Base-by-base conservation (phyloP, 2,888 invertebrate species). In the Corbicula japonica region DNA sequence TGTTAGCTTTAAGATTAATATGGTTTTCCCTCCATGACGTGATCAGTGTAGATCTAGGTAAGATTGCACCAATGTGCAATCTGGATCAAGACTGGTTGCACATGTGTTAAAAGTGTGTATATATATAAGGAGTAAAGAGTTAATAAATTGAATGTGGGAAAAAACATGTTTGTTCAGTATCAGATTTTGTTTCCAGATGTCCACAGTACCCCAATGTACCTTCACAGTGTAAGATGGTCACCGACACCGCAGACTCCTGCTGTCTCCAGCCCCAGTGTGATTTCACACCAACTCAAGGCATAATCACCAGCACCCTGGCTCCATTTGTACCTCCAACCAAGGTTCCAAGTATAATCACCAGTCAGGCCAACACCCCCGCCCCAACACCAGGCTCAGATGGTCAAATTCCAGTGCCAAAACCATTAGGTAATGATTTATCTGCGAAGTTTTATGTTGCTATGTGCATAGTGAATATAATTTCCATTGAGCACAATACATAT, bases 221-320 rank as follows among this genome's bases (percentile, higher is more conserved):
- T 8, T 75, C 88, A 12, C 76, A 83, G 52, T 89, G 89, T 65
- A 69, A 66, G 18, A 74, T 89, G 77, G 83, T 84, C 15, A 84
- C 86, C 6, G 84, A 85, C 48, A 85, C 86, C 23, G 69, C 73
- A 15, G 87, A 88, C 63, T 46, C 81, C 0, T 89, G 89, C 62
- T 89, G 89, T 74, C 80, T 72, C 48, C 77, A 74, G 58, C 89
- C 89, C 1, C 71, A 84, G 48, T 89, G 90, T 74, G 72, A 83
- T 74, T 82, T 86, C 71, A 80, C 80, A 21, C 68, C 82, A 8
- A 72, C 62, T 8, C 69, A 74, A 18, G 77, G 78, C 38, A 76
- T 80, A 69, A 77, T 85, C 28, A 82, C 78, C 6, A 86, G 87
- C 48, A 87, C 86, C 12, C 28, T 84, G 18, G 78, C 84, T 23